Conservation (phyloP, 2,113 vertebrate genomes). For the Bolborhynchus lineola region DNA sequence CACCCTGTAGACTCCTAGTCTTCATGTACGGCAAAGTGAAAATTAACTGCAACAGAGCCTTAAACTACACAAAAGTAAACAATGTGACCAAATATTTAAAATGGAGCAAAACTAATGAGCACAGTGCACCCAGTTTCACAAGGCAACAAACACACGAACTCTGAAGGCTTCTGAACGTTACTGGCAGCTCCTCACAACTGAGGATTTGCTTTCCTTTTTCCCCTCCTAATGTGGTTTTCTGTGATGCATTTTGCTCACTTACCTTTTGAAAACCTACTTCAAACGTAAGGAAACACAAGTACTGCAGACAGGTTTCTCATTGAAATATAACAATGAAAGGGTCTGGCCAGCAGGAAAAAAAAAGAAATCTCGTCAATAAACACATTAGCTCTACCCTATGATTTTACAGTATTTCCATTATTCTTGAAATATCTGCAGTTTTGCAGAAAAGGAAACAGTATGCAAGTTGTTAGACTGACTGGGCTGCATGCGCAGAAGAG, state of each 20-base stretch:
- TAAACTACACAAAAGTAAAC: background rate
- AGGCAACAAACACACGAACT: background rate
- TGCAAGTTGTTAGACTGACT: background rate
- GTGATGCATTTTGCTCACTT: background rate
- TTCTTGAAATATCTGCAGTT: background rate
- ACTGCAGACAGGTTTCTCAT: background rate
- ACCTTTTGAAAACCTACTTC: background rate
- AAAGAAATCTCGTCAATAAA: background rate
- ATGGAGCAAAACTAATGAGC: background rate
- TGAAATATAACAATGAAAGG: background rate
- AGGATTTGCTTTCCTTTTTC: background rate
- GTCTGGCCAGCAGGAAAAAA: background rate
- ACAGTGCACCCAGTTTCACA: background rate
- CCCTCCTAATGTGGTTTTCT: background rate
- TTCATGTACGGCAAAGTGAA: background rate
- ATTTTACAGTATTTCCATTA: background rate
- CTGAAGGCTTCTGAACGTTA: background rate
- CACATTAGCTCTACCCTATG: background rate
- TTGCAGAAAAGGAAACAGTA: background rate
- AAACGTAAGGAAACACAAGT: background rate
- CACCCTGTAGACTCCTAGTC: background rate
- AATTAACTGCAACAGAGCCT: background rate
- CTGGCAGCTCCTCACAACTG: background rate
- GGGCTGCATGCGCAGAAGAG: background rate
- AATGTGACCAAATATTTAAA: background rate